Percentiles rank a stretch among this genome's conserved stretches.
phyloP scores from a whole-genome alignment of 2,888 invertebrate species.

The Dinocampus coccinellae region DNA sequence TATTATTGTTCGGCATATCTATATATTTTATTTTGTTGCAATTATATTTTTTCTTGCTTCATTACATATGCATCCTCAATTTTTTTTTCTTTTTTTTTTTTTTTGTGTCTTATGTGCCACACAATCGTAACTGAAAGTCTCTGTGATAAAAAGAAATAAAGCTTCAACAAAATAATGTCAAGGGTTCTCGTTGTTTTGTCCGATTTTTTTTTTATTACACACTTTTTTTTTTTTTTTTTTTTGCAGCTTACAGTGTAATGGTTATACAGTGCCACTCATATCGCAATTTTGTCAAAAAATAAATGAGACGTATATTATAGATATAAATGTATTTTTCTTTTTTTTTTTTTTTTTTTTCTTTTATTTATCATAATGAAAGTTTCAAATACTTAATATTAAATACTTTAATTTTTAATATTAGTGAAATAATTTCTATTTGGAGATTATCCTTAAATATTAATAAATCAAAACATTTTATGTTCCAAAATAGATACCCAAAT shows the following conservation, averaged over 20 bases:
- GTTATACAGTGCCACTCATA: slow-evolving; percentile 34
- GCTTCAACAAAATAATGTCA: slow-evolving; percentile 21
- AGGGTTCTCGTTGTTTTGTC: not conserved
- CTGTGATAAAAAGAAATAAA: not conserved
- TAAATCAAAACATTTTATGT: no score
- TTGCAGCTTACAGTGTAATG: slow-evolving; percentile 33
- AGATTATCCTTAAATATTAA: no score
- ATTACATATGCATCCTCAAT: slow-evolving; percentile 5
- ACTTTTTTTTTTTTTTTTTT: no score
- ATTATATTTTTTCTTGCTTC: slow-evolving; percentile 2
- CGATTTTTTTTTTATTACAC: slow-evolving; percentile 37
- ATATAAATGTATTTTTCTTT: slow-evolving; percentile 17
- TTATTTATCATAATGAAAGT: slow-evolving; percentile 14
- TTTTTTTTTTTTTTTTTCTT: slow-evolving; percentile 25
- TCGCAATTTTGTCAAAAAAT: slow-evolving; percentile 42
- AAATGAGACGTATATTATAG: slow-evolving; percentile 40
- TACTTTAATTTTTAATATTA: not conserved
- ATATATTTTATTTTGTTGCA: slow-evolving; percentile 10
- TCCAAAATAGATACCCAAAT: no score
- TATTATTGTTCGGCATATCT: slow-evolving; percentile 30
- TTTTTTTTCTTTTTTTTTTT: not conserved
- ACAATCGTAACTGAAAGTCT: not conserved
- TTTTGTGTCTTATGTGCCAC: not conserved
- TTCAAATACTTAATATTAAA: not conserved
- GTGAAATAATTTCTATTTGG: not conserved